Base-by-base conservation (phyloP, 64 coral and sea anemone genomes). In the Dendronephthya gigantea region DNA sequence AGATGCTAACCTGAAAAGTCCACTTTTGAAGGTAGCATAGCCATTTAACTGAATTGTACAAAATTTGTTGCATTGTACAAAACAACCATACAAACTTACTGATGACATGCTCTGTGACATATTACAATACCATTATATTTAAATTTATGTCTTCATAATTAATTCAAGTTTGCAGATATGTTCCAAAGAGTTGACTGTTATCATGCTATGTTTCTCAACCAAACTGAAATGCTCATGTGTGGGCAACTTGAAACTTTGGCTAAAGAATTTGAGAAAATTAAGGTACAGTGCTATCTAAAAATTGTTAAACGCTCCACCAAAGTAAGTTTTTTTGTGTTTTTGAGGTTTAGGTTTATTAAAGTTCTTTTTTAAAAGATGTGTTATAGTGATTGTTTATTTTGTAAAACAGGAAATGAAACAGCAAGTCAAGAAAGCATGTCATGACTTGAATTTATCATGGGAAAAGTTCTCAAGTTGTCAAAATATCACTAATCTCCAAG, bases 121-220 rank as follows among this genome's bases (percentile, higher is more conserved):
- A n/a, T n/a, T n/a, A n/a, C n/a, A n/a, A n/a, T n/a, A n/a, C n/a
- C n/a, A n/a, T n/a, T n/a, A n/a, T n/a, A n/a, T n/a, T n/a, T n/a
- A n/a, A n/a, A 70, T 9, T 70, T 70, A 70, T 70, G 23, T 70
- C 8, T 15, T 70, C 13, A 74, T 74, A 35, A 74, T n/a, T n/a
- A n/a, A n/a, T 66, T 66, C 22, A n/a, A 79, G 72, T 79, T 79
- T 33, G 83, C 95, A 87, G 95, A 98, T 84, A 90, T 98, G 87
- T 52, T 98, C 52, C 95, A 98, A 45, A 89, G 95, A 88, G 93
- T 98, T 47, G 95, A 98, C 51, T 98, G 95, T 86, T 98, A 98
- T 81, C 90, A 90, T 39, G 95, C 90, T 38, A 98, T 98, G 95
- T 74, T 98, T 6, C 90, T 98, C 5, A 93, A 90, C 49, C 95